A percentile compares a stretch with the other conserved stretches of the same genome.
Conservation (phyloP, 2,888 invertebrate genomes). For the Cantharis nigra region DNA sequence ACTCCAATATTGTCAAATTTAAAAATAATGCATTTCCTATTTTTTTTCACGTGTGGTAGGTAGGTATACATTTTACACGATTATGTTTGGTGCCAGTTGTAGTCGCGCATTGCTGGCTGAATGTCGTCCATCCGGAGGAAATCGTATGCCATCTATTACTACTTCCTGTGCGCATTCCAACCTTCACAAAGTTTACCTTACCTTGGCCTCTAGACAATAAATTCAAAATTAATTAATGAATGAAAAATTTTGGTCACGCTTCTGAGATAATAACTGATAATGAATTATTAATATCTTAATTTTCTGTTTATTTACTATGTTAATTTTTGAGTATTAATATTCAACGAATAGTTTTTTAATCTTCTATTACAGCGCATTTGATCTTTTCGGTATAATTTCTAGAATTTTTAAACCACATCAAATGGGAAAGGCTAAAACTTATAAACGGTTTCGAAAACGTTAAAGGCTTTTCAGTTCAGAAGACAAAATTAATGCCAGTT, state of each 20-base stretch:
- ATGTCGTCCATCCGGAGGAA: slow-evolving; percentile 43
- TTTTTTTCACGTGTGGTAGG: background rate
- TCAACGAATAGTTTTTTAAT: background rate
- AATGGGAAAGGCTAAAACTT: no score
- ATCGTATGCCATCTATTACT: slow-evolving; percentile 42
- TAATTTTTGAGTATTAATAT: background rate
- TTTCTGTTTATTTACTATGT: background rate
- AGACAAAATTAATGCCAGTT: no score
- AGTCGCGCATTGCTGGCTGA: slow-evolving; percentile 31
- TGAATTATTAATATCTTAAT: background rate
- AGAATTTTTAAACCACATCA: no score
- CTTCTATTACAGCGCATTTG: background rate
- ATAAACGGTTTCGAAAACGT: no score
- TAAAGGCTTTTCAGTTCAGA: no score
- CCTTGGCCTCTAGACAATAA: slow-evolving; percentile 35
- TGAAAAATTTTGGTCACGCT: background rate
- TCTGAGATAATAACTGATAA: background rate
- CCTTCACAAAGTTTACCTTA: slow-evolving; percentile 32
- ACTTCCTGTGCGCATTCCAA: slow-evolving; percentile 42
- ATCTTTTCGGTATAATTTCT: background rate
- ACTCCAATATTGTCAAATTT: background rate
- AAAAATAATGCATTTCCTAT: background rate
- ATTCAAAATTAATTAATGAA: slow-evolving; percentile 5
- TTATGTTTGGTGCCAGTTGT: background rate
- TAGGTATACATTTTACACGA: background rate